Conservation (phyloP, 2,888 invertebrate species). For the Abrostola tripartita region DNA sequence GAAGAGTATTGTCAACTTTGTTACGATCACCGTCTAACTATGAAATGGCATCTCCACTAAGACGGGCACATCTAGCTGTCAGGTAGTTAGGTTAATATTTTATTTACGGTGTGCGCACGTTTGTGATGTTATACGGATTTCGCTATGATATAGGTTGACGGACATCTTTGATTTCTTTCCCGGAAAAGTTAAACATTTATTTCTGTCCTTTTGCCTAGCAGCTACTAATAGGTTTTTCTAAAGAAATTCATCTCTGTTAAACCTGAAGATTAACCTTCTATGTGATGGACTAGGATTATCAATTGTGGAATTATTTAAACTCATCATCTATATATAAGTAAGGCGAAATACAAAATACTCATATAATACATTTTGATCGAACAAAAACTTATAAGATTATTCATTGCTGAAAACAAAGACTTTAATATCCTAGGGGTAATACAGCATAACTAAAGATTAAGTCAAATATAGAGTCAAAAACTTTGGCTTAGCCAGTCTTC, state of each 20-base stretch:
- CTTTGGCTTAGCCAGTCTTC: neutral
- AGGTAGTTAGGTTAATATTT: slow-evolving; percentile 60
- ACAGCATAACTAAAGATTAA: neutral
- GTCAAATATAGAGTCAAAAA: neutral
- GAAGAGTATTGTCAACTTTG: slow-evolving; percentile 65
- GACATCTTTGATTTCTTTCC: slow-evolving; percentile 44
- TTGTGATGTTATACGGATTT: slow-evolving; percentile 66
- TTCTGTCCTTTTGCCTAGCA: neutral
- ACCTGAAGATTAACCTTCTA: neutral
- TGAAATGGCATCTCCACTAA: slow-evolving; percentile 33
- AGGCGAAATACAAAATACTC: too few relatives aligned
- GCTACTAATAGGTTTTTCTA: neutral
- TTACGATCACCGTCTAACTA: slow-evolving; percentile 38
- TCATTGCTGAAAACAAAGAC: neutral
- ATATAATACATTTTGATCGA: neutral
- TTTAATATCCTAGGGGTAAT: neutral
- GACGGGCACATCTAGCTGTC: slow-evolving; percentile 65
- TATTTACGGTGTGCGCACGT: slow-evolving; percentile 69
- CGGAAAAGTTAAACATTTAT: slow-evolving; percentile 13
- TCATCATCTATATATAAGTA: too few relatives aligned
- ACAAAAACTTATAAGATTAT: neutral
- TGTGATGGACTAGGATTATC: too few relatives aligned
- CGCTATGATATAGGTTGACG: slow-evolving; percentile 56
- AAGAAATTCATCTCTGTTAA: neutral
- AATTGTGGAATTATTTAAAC: too few relatives aligned